Evolutionary conservation across 2,888 invertebrate genomes (phyloP), one percentile per base, ranked within the genome.

Genomic region (Cremastinae sp.): DNA sequence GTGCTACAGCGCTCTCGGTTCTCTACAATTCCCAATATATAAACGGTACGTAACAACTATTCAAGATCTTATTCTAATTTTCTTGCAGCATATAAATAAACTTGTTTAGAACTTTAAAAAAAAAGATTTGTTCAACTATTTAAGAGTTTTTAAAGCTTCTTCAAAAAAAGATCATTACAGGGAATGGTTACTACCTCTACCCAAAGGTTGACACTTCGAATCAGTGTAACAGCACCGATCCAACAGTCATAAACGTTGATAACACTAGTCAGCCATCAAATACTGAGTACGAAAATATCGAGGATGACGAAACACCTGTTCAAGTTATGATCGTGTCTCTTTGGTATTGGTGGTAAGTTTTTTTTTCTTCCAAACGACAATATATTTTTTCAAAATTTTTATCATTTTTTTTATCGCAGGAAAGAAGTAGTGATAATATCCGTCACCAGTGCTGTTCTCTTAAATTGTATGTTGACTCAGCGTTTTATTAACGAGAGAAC

Each of bases 351-450:
- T 96, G 94, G 92, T 92, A 86, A 83, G 90, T 88, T 39, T 12
- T 4, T 20, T 47, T 5, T n/a, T 56, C 35, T 18, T 22, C 18
- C 7, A 4, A 18, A 49, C n/a, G 12, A 10, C 20, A 22, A 5
- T 3, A 3, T 7, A 41, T 28, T 3, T 43, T 35, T 7, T 18
- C 14, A 3, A 49, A 4, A 10, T 18, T 12, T n/a, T 37, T 39
- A 1, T 49, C 12, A 8, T 64, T 47, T 9, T 49, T 37, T 5
- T 62, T 37, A 39, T 20, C 35, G 45, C 84, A 93, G 93, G 95
- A 96, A 94, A 89, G 96, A 96, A 89, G 94, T 97, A 4, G 87
- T 94, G 1, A 91, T 94, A 1, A 95, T 96, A 58, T 94, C 95
- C 2, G 88, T 96, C 41, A 92, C 94, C 4, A 94, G 94, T 0